A percentile compares a stretch with the other conserved stretches of the same genome.
Conservation (phyloP, 1,140 invertebrate species). For the Sesamia nonagrioides region DNA sequence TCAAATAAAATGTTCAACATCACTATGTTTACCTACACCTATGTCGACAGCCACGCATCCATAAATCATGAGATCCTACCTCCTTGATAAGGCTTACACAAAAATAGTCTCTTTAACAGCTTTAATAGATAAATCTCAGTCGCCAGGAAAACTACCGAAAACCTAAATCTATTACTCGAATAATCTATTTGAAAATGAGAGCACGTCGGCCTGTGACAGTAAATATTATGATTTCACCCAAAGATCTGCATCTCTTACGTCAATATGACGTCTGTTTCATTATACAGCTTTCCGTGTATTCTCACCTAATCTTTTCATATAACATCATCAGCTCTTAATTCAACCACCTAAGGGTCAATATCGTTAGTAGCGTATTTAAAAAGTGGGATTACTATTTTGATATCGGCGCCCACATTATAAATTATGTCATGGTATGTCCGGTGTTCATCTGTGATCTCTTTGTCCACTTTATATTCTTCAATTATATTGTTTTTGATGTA, state of each 20-base stretch:
- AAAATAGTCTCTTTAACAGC: slow-evolving; percentile 14
- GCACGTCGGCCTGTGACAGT: slow-evolving; percentile 76
- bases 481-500: slow-evolving; percentile 73
- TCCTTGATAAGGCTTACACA: slow-evolving; percentile 5
- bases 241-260: slow-evolving; percentile 83
- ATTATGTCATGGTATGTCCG: slow-evolving; percentile 83
- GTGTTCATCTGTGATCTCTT: slow-evolving; percentile 78
- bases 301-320: slow-evolving; percentile 66
- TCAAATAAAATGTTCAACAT: not conserved
- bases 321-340: slow-evolving; percentile 63
- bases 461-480: slow-evolving; percentile 71
- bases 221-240: slow-evolving; percentile 84
- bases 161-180: slow-evolving; percentile 65
- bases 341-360: slow-evolving; percentile 65
- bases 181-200: slow-evolving; percentile 78
- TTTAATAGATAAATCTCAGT: slow-evolving; percentile 30
- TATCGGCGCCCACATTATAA: slow-evolving; percentile 78
- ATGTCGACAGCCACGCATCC: not conserved
- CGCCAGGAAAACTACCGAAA: slow-evolving; percentile 46
- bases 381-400: slow-evolving; percentile 77
- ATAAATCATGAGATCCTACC: slow-evolving; percentile 26
- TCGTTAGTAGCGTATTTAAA: slow-evolving; percentile 57
- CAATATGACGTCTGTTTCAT: slow-evolving; percentile 86
- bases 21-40: not conserved
- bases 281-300: slow-evolving; percentile 74